These are phyloP conservation scores for Amphipoea lucens DNA, from an alignment of 2,888 invertebrate genomes.

Conservation along the genomic window DNA sequence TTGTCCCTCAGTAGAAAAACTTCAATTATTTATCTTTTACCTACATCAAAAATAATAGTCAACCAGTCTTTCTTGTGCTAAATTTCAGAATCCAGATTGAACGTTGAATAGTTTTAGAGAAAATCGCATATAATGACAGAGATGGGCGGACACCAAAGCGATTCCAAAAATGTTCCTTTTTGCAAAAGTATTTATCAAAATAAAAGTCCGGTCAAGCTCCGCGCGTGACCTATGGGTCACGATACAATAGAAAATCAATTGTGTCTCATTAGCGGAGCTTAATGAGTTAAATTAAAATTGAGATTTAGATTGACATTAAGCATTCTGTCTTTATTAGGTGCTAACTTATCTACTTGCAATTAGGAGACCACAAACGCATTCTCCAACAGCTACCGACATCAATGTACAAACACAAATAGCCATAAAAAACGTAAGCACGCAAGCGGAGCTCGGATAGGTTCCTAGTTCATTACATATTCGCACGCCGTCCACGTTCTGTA, in stretches of 20 bases:
- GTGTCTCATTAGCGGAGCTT: no score
- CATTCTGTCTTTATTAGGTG: not conserved
- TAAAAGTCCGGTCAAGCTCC: no score
- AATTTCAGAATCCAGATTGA: not conserved
- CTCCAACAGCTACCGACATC: constrained; percentile 23
- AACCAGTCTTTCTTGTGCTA: not conserved
- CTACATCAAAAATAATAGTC: not conserved
- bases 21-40: not conserved
- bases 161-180: not conserved
- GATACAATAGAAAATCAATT: no score
- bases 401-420: constrained; percentile 49
- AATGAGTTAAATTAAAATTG: not conserved
- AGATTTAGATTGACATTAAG: not conserved
- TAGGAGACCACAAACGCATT: not conserved
- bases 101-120: not conserved
- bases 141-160: not conserved
- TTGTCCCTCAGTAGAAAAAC: not conserved
- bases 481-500: constrained; percentile 86
- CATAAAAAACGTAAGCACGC: constrained; percentile 57
- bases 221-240: no score
- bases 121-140: not conserved
- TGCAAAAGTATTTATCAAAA: not conserved
- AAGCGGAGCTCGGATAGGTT: constrained; percentile 51
- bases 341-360: not conserved
- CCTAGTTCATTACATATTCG: constrained; percentile 83